A percentile compares a stretch with the other conserved stretches of the same genome.
Conservation (phyloP, 2,797 vertebrate species). For the Rhincodon typus region DNA sequence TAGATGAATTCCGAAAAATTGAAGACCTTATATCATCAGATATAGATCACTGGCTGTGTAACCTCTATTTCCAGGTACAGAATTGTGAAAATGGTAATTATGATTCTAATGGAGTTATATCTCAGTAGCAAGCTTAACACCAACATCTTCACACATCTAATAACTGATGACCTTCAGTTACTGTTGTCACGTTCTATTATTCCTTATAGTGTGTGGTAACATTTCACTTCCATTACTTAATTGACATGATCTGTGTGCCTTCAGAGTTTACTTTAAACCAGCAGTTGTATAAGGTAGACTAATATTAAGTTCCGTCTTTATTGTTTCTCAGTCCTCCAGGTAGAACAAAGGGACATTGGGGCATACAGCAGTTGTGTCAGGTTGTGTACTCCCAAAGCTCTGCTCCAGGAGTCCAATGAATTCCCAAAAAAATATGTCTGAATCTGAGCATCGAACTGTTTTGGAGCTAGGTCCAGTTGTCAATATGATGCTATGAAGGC, state of each 20-base stretch:
- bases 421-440: no score
- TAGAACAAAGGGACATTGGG: neutral
- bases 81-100: neutral
- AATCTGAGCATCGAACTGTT: neutral
- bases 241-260: neutral
- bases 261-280: neutral
- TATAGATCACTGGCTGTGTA: conserved; percentile 86
- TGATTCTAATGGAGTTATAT: neutral
- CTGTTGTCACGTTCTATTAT: neutral
- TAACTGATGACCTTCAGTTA: neutral
- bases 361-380: neutral
- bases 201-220: neutral
- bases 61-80: conserved; percentile 89
- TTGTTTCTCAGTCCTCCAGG: neutral
- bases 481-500: neutral
- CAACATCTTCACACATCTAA: neutral
- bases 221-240: neutral
- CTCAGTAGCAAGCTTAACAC: neutral
- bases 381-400: no score
- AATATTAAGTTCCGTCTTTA: conserved; percentile 9
- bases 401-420: no score
- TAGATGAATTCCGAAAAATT: conserved; percentile 73
- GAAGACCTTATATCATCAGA: conserved; percentile 75
- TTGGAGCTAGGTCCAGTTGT: neutral
- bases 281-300: neutral